These are phyloP conservation scores for rat (Rattus norvegicus) DNA, from an alignment of 2,113 vertebrate species.

Conservation along the genomic window DNA sequence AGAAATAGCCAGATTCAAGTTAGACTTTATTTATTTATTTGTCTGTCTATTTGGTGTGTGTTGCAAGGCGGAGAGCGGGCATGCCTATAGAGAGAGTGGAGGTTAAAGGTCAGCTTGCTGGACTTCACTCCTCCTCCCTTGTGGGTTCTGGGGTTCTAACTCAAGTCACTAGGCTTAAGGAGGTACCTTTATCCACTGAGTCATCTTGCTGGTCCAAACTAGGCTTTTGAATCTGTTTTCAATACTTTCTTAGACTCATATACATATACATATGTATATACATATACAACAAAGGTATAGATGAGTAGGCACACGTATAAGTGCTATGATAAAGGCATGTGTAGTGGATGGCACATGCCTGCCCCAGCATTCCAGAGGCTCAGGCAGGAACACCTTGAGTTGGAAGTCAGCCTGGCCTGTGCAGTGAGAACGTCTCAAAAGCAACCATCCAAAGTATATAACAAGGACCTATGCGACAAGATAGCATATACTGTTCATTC, in stretches of 20 bases:
- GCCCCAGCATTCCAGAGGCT: not conserved
- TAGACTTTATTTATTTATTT: not conserved
- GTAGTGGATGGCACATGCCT: not conserved
- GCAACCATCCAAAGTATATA: not conserved
- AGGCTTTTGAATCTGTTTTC: not conserved
- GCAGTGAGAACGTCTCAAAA: not conserved
- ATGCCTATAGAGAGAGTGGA: too few species aligned
- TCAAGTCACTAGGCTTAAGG: not conserved
- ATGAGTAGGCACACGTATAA: not conserved
- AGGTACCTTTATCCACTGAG: not conserved
- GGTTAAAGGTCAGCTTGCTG: not conserved
- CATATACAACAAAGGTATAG: not conserved
- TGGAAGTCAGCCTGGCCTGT: not conserved
- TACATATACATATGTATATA: too few species aligned
- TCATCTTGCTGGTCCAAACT: not conserved
- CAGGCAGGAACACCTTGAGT: not conserved
- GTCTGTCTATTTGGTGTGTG: not conserved
- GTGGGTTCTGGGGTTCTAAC: not conserved
- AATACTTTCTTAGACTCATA: not conserved
- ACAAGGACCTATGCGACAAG: not conserved
- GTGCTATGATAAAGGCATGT: not conserved
- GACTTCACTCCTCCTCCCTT: not conserved
- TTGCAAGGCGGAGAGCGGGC: not conserved
- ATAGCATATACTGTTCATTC: not conserved
- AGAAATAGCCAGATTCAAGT: not conserved